Evolutionary conservation across 2,797 vertebrate species (phyloP).

Genomic region (Micromesistius poutassou): DNA sequence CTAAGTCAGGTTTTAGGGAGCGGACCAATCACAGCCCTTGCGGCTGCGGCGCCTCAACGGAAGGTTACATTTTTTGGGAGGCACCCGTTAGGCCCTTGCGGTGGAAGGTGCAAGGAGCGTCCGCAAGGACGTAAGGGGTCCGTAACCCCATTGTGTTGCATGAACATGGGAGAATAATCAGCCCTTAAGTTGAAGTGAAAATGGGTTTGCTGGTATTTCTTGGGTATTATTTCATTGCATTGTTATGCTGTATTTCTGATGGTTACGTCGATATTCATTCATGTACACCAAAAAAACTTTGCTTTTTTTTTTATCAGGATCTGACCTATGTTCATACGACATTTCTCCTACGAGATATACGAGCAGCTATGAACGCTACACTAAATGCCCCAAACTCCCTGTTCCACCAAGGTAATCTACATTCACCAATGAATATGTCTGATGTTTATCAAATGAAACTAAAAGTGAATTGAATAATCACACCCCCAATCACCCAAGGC

Average conservation of each 20-base stretch:
- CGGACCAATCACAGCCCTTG: too few species aligned
- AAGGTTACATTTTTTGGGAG: too few species aligned
- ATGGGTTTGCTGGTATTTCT: background rate
- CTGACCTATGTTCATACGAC: constrained; percentile 86
- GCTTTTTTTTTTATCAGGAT: constrained; percentile 69
- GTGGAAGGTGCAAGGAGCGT: too few species aligned
- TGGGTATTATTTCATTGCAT: background rate
- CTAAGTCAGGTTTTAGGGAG: too few species aligned
- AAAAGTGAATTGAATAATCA: background rate
- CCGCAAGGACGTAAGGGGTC: too few species aligned
- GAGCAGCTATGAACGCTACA: constrained; percentile 59
- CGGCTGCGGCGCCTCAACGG: too few species aligned
- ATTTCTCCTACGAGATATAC: constrained; percentile 77
- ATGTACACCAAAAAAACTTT: background rate
- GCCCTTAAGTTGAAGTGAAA: background rate
- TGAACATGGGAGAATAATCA: too few species aligned
- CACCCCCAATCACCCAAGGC: background rate
- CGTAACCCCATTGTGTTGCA: too few species aligned
- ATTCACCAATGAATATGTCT: too few species aligned
- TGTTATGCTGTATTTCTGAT: background rate
- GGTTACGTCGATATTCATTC: background rate
- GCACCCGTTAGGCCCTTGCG: too few species aligned
- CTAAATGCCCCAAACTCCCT: constrained; percentile 89
- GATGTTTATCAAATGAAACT: too few species aligned
- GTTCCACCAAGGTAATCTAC: constrained; percentile 83